Conservation (phyloP, 2,113 vertebrate genomes). For the Gopherus flavomarginatus region DNA sequence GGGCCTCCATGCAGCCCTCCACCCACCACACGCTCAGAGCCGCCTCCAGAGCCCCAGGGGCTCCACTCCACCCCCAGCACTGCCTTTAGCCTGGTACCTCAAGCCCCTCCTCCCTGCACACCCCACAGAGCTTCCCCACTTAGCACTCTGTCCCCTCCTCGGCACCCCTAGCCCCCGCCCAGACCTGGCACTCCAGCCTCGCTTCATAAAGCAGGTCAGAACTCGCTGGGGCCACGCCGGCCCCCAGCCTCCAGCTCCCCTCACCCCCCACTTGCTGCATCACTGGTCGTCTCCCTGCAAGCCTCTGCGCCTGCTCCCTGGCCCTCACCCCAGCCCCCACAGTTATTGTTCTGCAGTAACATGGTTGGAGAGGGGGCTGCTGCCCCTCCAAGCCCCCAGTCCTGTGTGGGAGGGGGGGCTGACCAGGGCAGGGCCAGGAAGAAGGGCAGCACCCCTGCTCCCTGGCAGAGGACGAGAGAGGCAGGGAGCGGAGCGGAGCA, state of each 20-base stretch:
- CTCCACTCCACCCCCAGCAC: neutral
- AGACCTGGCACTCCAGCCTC: neutral
- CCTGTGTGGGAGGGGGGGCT: neutral
- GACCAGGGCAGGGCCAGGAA: too few relatives aligned
- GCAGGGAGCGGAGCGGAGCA: neutral
- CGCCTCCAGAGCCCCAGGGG: too few relatives aligned
- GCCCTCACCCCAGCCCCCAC: neutral
- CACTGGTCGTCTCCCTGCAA: neutral
- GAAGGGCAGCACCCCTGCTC: neutral
- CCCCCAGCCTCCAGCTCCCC: neutral
- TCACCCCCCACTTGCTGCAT: neutral
- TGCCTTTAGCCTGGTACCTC: neutral
- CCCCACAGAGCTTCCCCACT: neutral
- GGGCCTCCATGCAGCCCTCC: neutral
- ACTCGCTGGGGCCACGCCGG: neutral
- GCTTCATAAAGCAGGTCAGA: neutral
- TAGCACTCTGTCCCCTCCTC: too few relatives aligned
- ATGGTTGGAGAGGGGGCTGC: too few relatives aligned
- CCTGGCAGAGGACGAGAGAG: too few relatives aligned
- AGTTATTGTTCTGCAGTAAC: fast-evolving
- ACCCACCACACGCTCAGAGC: neutral
- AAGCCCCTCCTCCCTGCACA: neutral
- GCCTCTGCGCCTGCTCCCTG: neutral
- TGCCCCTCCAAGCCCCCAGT: too few relatives aligned
- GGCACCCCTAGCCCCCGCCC: neutral